Conservation (phyloP, 2,888 invertebrate species). For the Graphium colonna region DNA sequence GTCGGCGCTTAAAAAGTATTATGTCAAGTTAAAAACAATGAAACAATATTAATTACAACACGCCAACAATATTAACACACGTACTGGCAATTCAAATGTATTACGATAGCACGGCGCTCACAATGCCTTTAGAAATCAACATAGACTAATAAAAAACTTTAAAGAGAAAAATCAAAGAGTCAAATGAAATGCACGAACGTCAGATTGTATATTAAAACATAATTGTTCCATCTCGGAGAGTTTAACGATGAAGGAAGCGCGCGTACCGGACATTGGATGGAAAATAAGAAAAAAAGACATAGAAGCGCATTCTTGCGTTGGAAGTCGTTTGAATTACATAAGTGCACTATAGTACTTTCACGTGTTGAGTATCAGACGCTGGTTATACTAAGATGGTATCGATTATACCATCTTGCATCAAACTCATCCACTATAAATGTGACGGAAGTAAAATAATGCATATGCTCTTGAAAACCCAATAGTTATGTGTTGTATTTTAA, state of each 20-base stretch:
- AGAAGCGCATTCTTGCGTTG: constrained; percentile 28
- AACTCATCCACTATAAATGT: no score
- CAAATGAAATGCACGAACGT: constrained; percentile 10
- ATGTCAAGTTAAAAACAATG: no score
- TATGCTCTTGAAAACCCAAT: no score
- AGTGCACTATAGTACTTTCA: constrained; percentile 35
- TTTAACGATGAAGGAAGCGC: constrained; percentile 23
- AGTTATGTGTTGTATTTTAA: no score
- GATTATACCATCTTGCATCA: no score
- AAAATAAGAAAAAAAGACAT: constrained; percentile 25
- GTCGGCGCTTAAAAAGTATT: no score
- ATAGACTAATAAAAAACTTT: constrained; percentile 1
- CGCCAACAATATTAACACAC: neutral
- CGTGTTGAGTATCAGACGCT: constrained; percentile 30
- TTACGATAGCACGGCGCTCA: constrained; percentile 1
- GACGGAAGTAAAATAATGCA: no score
- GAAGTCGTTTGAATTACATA: constrained; percentile 30
- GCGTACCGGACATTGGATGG: constrained; percentile 22
- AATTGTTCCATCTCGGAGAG: constrained; percentile 21
- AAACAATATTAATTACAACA: neutral
- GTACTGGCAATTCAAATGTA: neutral
- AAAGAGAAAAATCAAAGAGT: neutral
- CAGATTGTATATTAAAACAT: constrained; percentile 15
- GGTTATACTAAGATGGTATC: neutral
- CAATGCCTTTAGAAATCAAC: constrained; percentile 15